Evolutionary conservation across 2,888 invertebrate species (phyloP).

Genomic region (Reticulitermes lucifugus): DNA sequence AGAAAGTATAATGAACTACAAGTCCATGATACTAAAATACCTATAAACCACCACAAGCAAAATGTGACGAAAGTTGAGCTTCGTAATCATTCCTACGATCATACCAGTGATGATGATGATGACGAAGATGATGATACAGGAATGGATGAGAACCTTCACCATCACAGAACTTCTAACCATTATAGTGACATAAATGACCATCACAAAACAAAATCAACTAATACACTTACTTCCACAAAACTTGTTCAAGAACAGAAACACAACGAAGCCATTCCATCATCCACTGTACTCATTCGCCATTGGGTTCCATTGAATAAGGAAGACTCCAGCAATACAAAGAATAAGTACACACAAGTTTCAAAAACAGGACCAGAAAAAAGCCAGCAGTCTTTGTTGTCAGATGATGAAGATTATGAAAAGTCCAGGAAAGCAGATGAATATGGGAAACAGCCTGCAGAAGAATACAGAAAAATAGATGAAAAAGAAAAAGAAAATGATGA

Average conservation of each 20-base stretch:
- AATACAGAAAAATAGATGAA: conserved; percentile 31
- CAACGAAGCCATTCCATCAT: conserved; percentile 48
- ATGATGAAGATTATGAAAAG: conserved; percentile 27
- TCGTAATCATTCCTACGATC: conserved; percentile 59
- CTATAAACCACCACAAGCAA: not conserved
- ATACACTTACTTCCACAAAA: conserved; percentile 40
- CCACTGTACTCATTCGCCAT: conserved; percentile 49
- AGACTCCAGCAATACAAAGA: not conserved
- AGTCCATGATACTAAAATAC: not conserved
- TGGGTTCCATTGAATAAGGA: conserved; percentile 23
- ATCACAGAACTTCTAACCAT: conserved; percentile 60
- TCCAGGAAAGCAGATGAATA: conserved; percentile 9
- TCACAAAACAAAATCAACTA: conserved; percentile 24
- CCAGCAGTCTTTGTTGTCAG: conserved; percentile 7
- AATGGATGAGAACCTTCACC: conserved; percentile 61
- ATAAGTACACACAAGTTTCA: not conserved
- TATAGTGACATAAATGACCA: conserved; percentile 61
- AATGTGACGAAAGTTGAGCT: conserved; percentile 49
- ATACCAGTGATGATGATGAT: conserved; percentile 61
- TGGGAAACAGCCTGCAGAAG: not conserved
- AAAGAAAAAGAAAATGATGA: conserved; percentile 12
- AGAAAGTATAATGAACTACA: conserved; percentile 30
- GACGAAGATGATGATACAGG: conserved; percentile 59
- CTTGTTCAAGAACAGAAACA: conserved; percentile 46
- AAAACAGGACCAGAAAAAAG: not conserved